These are phyloP conservation scores for Eurois occulta DNA, from an alignment of 2,888 invertebrate species.

Conservation along the genomic window DNA sequence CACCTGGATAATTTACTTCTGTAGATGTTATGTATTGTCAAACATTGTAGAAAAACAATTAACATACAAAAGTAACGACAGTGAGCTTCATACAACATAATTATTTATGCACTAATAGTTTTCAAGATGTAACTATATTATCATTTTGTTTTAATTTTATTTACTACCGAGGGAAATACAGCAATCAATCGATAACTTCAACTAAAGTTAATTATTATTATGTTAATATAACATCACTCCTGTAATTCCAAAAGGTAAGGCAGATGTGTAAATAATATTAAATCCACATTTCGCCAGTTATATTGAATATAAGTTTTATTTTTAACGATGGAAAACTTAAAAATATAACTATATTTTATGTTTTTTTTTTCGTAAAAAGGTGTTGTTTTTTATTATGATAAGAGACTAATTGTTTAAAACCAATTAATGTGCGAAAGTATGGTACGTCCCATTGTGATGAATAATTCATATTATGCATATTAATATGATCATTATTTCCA, in stretches of 20 bases:
- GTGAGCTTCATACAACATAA: neutral
- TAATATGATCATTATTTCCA: neutral
- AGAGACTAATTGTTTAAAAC: neutral
- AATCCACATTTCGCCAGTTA: neutral
- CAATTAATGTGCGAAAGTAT: neutral
- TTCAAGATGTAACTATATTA: neutral
- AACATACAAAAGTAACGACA: neutral
- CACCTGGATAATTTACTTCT: neutral
- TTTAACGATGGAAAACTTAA: neutral
- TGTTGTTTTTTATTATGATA: neutral
- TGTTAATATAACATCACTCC: too few species aligned
- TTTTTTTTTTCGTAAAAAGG: neutral
- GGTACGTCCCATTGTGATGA: neutral
- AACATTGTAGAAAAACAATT: slow-evolving; percentile 1
- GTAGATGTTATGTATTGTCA: neutral
- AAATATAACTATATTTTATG: neutral
- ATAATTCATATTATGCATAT: neutral
- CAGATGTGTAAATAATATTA: neutral
- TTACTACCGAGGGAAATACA: neutral
- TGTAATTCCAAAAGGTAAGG: neutral
- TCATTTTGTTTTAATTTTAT: neutral
- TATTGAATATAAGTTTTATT: neutral
- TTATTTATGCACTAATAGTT: neutral
- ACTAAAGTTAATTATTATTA: too few species aligned
- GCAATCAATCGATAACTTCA: neutral